Base-by-base conservation (phyloP, 92 coral and sea anemone genomes). In the Phenganax marumi region DNA sequence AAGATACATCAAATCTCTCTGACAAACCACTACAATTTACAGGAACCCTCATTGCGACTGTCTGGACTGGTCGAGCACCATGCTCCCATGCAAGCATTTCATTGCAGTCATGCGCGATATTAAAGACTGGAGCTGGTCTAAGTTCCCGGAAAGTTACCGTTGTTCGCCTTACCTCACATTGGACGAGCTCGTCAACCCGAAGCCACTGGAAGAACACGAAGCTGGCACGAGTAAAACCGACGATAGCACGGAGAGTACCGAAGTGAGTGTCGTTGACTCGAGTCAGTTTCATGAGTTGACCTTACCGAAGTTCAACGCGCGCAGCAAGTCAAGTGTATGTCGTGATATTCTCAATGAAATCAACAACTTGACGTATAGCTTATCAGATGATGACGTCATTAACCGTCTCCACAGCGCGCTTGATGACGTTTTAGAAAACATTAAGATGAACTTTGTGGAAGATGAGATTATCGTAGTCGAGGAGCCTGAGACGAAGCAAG, bases 31-130 rank as follows among this genome's bases (percentile, higher is more conserved):
- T 33, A 5, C 43, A 33, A 33, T 33, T 33, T 33, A 5, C 5
- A 33, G 43, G 43, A 1, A 76, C 57, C 88, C 88, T 52, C 79
- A 68, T 12, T 85, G 88, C 57, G 82, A 58, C 10, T 85, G 88
- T 68, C 49, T 76, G 8, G 84, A 85, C 25, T 85, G 81, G 70
- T 12, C 73, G 58, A 66, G 70, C 50, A 85, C 70, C 68, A 85
- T 76, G 88, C 58, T 79, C 65, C 84, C 83, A 16, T 85, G 84
- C 58, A 85, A 85, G 68, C 88, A 85, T 64, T 77, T 66, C 48
- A 63, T 85, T 13, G 80, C 82, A 8, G 70, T 84, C 68, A 75
- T 84, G 75, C 66, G 81, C 23, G 57, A 84, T 50, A 62, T 76
- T 62, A 70, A 78, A 23, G 83, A 84, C n/a, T 84, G 87, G 83